Evolutionary conservation across 2,113 vertebrate species (phyloP), one percentile per base, ranked within the genome.

Genomic region (Salvelinus namaycush): DNA sequence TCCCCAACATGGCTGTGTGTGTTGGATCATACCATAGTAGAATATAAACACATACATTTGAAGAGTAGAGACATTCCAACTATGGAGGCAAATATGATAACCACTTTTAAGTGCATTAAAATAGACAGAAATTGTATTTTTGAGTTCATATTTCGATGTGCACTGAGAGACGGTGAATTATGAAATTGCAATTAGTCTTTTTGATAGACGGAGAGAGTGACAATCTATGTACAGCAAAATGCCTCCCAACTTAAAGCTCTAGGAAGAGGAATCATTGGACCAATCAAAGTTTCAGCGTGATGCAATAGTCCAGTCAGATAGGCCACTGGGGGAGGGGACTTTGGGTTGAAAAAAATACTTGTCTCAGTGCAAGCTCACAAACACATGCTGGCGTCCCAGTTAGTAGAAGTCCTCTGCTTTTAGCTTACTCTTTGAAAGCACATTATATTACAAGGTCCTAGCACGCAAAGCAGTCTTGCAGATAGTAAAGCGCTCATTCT

Each of bases 181-280:
- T 79, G 81, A 80, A 83, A 86, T 74, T 73, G 54, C 24, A 72
- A 75, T 74, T 76, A 83, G 78, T 74, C 75, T 79, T 84, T 70
- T 44, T 85, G 27, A 67, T 75, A 64, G 68, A 64, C 22, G 65
- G 67, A 73, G 54, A 62, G 69, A 75, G 54, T 51, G 71, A 39
- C 76, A 59, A 59, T 27, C 26, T 90, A 89, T 92, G 87, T 90
- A 88, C 86, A 92, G 84, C 75, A 76, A 76, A 54, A 78, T 80
- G 72, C 87, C 85, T 87, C 79, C 76, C 65, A 84, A 77, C 82
- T 80, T 85, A 89, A 89, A 88, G 80, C 83, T 88, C 80, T 57
- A 49, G 73, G 77, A 75, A 51, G 62, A 75, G 78, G 75, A 57
- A 73, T 83, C 68, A 62, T 27, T 70, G 75, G 74, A 79, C 60